Base-by-base conservation (phyloP, 2,113 vertebrate genomes). In the Cyprinus carpio region DNA sequence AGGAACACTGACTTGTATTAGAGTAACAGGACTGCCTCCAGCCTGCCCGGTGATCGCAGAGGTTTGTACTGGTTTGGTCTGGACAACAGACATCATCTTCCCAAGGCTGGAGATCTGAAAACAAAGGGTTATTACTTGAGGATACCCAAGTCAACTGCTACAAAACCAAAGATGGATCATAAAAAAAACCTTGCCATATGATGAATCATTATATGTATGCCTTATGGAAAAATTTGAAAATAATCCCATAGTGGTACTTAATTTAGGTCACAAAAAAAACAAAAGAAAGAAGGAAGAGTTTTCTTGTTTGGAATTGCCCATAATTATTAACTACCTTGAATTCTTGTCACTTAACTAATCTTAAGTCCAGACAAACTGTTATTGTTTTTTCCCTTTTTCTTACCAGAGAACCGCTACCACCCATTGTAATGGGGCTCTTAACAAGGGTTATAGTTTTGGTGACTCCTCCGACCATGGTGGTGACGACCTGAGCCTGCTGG, bases 361-460 rank as follows among this genome's bases (percentile, higher is more conserved):
- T n/a, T n/a, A n/a, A n/a, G n/a, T n/a, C n/a, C n/a, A n/a, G n/a
- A n/a, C n/a, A n/a, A n/a, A n/a, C n/a, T n/a, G n/a, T n/a, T 51
- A 4, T 49, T 13, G 1, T 49, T 12, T 3, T 49, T 34, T n/a
- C n/a, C 34, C 2, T 51, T 56, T 56, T 56, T 20, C 94, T 90
- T 85, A 96, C 96, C 94, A 96, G 88, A 27, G 95, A 93, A 34
- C 96, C 95, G n/a, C 96, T 94, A 74, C 95, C 94, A 0, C 95
- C 95, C 51, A 96, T 93, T 0, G 95, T 96, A 84, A 96, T 94
- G 27, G 96, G 96, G 86, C 96, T 96, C 87, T 96, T 96, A 83
- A 96, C 96, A n/a, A 96, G 90, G 0, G 96, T 96, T 92, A 96
- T 96, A 84, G 96, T 96, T 79, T 96, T 96, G 82, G 96, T 96